Percentiles rank a stretch among this genome's conserved stretches.
Conservation (phyloP, 2,797 vertebrate species). For the Pantherophis alleghaniensis region DNA sequence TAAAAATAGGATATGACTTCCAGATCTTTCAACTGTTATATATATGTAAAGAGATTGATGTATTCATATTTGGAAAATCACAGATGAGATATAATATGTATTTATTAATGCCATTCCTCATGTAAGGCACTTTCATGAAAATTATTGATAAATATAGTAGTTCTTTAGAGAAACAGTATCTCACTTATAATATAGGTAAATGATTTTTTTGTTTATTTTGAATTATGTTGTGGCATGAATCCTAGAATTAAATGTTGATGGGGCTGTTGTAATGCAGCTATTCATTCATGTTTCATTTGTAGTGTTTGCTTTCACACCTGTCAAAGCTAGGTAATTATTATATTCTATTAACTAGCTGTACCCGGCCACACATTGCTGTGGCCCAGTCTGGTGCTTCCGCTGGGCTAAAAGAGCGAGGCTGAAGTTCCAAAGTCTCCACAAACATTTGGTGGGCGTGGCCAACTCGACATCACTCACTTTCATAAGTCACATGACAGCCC, state of each 20-base stretch:
- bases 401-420: too few relatives aligned
- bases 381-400: too few relatives aligned
- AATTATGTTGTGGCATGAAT: constrained; percentile 5
- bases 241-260: neutral
- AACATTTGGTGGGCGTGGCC: too few relatives aligned
- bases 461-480: too few relatives aligned
- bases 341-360: neutral
- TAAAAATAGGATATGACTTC: neutral
- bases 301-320: constrained; percentile 24
- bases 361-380: too few relatives aligned
- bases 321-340: constrained; percentile 24
- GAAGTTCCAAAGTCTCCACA: too few relatives aligned
- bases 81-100: neutral
- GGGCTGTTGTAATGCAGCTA: constrained; percentile 15
- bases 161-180: neutral
- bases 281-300: constrained; percentile 23
- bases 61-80: neutral
- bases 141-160: constrained; percentile 6
- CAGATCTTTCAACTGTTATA: neutral
- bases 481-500: too few relatives aligned
- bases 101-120: neutral
- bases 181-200: constrained; percentile 4
- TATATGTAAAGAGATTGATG: neutral
- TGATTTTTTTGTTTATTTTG: neutral
- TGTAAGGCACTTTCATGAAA: neutral